Evolutionary conservation across 1,140 invertebrate species (phyloP).

Genomic region (Rhizoglyphus robini): DNA sequence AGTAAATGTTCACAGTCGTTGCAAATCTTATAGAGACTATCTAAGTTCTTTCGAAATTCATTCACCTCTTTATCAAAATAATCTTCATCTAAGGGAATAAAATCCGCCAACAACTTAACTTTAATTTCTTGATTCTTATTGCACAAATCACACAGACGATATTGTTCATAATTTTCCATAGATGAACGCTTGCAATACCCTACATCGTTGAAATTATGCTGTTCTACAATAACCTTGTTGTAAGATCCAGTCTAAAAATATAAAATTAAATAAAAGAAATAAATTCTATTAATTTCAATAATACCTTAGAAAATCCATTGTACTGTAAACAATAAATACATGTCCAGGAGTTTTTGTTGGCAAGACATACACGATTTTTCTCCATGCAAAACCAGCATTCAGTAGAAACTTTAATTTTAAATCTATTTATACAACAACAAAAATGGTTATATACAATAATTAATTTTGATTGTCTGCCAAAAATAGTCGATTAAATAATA

Average conservation of each 20-base stretch:
- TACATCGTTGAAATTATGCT: not conserved
- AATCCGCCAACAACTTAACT: slow-evolving; percentile 17
- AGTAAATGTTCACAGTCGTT: not conserved
- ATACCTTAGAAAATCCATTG: slow-evolving; percentile 18
- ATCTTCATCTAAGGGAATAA: slow-evolving; percentile 18
- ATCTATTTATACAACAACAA: not conserved
- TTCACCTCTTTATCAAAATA: slow-evolving; percentile 7
- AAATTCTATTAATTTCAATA: not conserved
- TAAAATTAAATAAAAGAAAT: slow-evolving; percentile 1
- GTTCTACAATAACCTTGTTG: slow-evolving; percentile 10
- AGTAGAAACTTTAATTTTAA: not conserved
- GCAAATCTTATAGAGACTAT: slow-evolving; percentile 5
- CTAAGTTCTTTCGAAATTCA: slow-evolving; percentile 12
- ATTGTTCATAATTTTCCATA: not conserved
- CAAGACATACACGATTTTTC: not conserved
- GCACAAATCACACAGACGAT: slow-evolving; percentile 9
- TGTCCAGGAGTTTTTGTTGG: not conserved
- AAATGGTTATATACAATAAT: not conserved
- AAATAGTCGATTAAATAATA: too few species aligned
- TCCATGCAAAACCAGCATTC: slow-evolving; percentile 12
- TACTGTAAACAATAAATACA: slow-evolving; percentile 7
- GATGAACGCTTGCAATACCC: not conserved
- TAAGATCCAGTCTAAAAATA: slow-evolving; percentile 16
- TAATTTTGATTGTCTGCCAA: too few species aligned
- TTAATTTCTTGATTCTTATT: slow-evolving; percentile 19